Evolutionary conservation across 1,140 invertebrate genomes (phyloP).

Genomic region (Dolichoris vasculosae): DNA sequence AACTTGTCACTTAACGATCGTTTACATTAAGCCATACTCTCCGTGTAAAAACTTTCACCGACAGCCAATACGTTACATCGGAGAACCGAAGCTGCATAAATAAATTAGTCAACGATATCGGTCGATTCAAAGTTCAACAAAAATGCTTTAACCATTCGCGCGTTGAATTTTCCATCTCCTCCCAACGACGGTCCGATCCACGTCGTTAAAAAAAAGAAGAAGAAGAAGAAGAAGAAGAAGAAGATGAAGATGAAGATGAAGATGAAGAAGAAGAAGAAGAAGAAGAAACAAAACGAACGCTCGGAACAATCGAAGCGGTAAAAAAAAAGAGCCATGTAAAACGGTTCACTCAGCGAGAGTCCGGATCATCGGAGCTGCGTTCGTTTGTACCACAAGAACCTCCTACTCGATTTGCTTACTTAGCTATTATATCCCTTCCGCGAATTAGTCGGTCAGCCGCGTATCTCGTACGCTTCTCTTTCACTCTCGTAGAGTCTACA

Average conservation of each 20-base stretch:
- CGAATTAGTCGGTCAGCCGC: slow-evolving; percentile 51
- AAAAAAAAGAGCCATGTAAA: neutral
- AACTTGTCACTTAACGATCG: neutral
- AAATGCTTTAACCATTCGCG: too few relatives aligned
- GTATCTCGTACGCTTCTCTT: slow-evolving; percentile 1
- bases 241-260: too few relatives aligned
- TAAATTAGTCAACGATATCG: too few relatives aligned
- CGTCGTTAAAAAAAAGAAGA: too few relatives aligned
- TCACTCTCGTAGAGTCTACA: neutral
- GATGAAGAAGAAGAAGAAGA: too few relatives aligned
- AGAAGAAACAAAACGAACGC: neutral
- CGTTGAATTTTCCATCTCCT: too few relatives aligned
- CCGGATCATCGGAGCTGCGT: neutral
- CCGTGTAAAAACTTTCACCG: too few relatives aligned
- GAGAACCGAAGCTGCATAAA: too few relatives aligned
- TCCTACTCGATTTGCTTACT: slow-evolving; percentile 41
- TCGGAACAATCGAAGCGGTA: neutral
- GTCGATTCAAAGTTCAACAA: too few relatives aligned
- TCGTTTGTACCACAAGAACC: slow-evolving; percentile 13
- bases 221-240: too few relatives aligned
- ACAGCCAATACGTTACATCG: too few relatives aligned
- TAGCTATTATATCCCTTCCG: slow-evolving; percentile 42
- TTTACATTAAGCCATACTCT: neutral
- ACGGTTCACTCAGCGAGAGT: neutral
- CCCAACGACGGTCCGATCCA: too few relatives aligned